Percentiles rank a stretch among this genome's conserved stretches.
Conservation (phyloP, 2,888 invertebrate species). For the Drosophila ezoana region DNA sequence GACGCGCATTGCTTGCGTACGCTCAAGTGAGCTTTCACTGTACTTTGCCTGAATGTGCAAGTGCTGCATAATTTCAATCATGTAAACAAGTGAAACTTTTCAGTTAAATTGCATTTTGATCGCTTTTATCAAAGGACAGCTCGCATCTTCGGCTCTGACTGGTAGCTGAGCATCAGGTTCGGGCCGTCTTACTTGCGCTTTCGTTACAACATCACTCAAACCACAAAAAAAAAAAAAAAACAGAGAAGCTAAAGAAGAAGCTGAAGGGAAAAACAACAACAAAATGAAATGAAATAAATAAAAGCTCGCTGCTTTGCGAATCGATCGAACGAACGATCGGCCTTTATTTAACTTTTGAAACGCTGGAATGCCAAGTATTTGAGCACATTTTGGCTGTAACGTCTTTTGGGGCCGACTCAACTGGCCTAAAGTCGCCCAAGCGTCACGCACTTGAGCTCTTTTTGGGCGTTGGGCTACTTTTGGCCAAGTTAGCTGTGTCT, state of each 20-base stretch:
- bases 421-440: slow-evolving; percentile 40
- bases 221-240: slow-evolving; percentile 23
- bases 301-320: slow-evolving; percentile 28
- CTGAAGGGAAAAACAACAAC: not conserved
- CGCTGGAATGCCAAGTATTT: slow-evolving; percentile 69
- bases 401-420: slow-evolving; percentile 43
- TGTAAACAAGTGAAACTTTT: slow-evolving; percentile 38
- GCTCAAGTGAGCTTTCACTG: slow-evolving; percentile 11
- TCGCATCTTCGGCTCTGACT: slow-evolving; percentile 17
- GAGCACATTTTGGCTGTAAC: slow-evolving; percentile 40
- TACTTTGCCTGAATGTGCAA: not conserved
- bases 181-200: slow-evolving; percentile 64
- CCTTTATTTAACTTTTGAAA: slow-evolving; percentile 62
- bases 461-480: slow-evolving; percentile 63
- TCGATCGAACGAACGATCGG: slow-evolving; percentile 52
- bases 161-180: slow-evolving; percentile 20
- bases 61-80: slow-evolving; percentile 21
- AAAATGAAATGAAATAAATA: slow-evolving; percentile 17
- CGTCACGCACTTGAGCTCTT: slow-evolving; percentile 59
- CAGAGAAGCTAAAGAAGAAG: not conserved
- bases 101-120: slow-evolving; percentile 20
- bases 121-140: slow-evolving; percentile 38
- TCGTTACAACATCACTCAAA: slow-evolving; percentile 59
- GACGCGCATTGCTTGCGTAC: not conserved
- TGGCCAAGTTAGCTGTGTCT: slow-evolving; percentile 51